Conservation (phyloP, 2,888 invertebrate species). For the Ptychoptera contaminata region DNA sequence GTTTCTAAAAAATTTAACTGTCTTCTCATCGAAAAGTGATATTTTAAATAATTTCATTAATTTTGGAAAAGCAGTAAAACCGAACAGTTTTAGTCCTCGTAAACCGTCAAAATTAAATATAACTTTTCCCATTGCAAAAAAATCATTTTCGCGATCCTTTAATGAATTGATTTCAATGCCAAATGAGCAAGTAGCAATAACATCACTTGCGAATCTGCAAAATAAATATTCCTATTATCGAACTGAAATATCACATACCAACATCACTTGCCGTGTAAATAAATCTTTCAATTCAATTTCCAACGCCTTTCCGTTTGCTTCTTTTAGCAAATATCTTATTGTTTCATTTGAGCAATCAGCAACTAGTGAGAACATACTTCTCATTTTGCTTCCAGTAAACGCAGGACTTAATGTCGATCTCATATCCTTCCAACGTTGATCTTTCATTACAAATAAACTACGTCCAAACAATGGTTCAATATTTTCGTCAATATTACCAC, state of each 20-base stretch:
- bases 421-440: slow-evolving; percentile 31
- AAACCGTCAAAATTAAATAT: slow-evolving; percentile 22
- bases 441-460: slow-evolving; percentile 32
- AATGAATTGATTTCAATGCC: slow-evolving; percentile 37
- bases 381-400: slow-evolving; percentile 34
- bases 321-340: no score
- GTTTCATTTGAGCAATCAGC: slow-evolving; percentile 12
- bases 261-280: no score
- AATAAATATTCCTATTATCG: no score
- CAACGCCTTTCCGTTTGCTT: no score
- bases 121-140: slow-evolving; percentile 33
- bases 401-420: slow-evolving; percentile 30
- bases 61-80: not conserved
- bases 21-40: slow-evolving; percentile 13
- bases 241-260: no score
- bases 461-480: slow-evolving; percentile 35
- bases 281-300: no score
- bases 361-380: slow-evolving; percentile 29
- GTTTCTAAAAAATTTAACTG: slow-evolving; percentile 5
- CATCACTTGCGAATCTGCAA: slow-evolving; percentile 23
- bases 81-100: slow-evolving; percentile 16
- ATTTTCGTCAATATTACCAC: slow-evolving; percentile 23
- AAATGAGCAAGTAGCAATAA: slow-evolving; percentile 27
- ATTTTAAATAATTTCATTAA: slow-evolving; percentile 13
- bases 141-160: slow-evolving; percentile 34